Percentiles rank a stretch among this genome's conserved stretches.
Conservation (phyloP, 2,888 invertebrate genomes). For the Callyntrura sp. region DNA sequence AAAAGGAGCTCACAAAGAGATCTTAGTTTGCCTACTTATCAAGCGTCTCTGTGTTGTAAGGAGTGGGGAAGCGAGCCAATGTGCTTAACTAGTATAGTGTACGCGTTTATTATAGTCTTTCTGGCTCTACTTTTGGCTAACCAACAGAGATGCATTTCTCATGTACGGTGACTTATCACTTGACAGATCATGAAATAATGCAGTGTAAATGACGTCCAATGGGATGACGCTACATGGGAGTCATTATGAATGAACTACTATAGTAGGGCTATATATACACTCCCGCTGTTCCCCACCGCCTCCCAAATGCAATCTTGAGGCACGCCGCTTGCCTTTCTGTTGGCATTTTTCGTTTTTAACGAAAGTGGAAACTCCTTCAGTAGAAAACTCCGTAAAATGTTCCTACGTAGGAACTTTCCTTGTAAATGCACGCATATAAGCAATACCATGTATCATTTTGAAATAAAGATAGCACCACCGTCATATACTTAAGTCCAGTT, state of each 20-base stretch:
- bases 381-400: too few species aligned
- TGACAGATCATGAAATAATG: slow-evolving; percentile 74
- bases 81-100: too few species aligned
- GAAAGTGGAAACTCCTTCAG: not conserved
- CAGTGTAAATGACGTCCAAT: slow-evolving; percentile 57
- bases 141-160: slow-evolving; percentile 26
- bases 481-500: slow-evolving; percentile 19
- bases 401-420: too few species aligned
- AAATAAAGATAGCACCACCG: not conserved
- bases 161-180: slow-evolving; percentile 43
- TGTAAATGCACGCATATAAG: not conserved
- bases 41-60: not conserved
- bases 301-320: too few species aligned
- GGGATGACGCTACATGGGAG: slow-evolving; percentile 4
- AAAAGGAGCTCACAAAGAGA: not conserved
- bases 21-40: not conserved
- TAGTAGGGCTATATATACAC: too few species aligned
- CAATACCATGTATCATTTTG: not conserved
- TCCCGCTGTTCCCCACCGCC: too few species aligned
- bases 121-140: slow-evolving; percentile 24
- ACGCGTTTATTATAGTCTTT: too few species aligned
- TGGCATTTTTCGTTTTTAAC: not conserved
- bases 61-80: too few species aligned
- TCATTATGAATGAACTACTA: slow-evolving; percentile 8
- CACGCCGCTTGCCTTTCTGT: too few species aligned